Conservation (phyloP, 2,797 vertebrate species). For the Sorex maritimensis region DNA sequence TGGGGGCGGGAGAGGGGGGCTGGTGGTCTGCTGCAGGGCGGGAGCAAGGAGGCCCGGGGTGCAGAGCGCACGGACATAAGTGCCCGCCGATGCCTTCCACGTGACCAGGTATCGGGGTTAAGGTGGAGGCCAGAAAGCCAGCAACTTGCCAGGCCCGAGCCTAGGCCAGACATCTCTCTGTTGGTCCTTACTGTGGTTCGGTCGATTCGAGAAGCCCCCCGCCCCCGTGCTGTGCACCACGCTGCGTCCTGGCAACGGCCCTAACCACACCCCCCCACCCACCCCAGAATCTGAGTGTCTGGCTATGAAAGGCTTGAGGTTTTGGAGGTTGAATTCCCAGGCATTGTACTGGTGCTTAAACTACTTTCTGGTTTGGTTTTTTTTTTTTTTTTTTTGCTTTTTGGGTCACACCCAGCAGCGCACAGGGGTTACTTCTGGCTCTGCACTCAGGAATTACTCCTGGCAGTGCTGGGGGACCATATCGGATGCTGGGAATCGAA, state of each 20-base stretch:
- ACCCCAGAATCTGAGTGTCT: neutral
- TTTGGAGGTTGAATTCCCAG: neutral
- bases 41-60: neutral
- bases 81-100: no score
- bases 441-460: no score
- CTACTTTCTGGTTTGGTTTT: no score
- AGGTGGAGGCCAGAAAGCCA: neutral
- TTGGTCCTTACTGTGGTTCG: neutral
- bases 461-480: no score
- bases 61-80: no score
- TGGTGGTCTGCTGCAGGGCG: neutral
- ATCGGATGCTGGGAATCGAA: no score
- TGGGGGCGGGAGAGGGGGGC: neutral
- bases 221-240: rapidly evolving
- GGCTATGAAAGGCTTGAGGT: neutral
- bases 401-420: no score
- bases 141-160: no score
- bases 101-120: no score
- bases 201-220: neutral
- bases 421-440: no score
- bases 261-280: no score
- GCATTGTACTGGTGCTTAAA: rapidly evolving
- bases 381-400: no score
- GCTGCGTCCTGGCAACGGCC: rapidly evolving
- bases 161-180: neutral